Conservation (phyloP, 92 coral and sea anemone species). For the Heliopora coerulea region DNA sequence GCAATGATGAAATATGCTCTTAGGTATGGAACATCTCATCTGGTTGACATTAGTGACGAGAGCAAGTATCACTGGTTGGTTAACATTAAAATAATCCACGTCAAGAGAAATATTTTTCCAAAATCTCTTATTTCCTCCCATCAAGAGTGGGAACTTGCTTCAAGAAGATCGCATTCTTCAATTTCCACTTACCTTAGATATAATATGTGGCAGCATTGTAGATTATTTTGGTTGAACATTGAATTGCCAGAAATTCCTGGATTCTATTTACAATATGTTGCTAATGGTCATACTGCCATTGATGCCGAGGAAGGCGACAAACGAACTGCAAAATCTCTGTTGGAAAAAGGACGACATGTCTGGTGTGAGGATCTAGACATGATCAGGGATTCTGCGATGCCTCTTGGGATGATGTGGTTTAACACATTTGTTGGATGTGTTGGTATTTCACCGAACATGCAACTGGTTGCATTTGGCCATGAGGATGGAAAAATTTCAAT, state of each 20-base stretch:
- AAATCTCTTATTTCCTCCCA: neutral
- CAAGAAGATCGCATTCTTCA: neutral
- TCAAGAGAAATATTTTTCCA: neutral
- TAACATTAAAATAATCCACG: conserved; percentile 21
- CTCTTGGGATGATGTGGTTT: neutral
- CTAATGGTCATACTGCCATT: neutral
- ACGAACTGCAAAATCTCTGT: neutral
- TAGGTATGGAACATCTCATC: conserved; percentile 25
- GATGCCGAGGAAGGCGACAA: neutral
- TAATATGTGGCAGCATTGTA: neutral
- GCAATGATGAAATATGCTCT: conserved; percentile 8
- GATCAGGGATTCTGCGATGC: no score
- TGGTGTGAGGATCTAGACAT: conserved; percentile 3
- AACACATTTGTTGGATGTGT: neutral
- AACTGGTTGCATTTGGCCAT: conserved; percentile 3
- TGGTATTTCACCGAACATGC: neutral
- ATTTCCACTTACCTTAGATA: neutral
- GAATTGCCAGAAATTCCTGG: no score
- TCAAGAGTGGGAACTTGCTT: neutral
- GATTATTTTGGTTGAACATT: neutral
- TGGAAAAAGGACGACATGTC: neutral
- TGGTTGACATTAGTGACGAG: conserved; percentile 5
- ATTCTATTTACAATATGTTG: neutral
- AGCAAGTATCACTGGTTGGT: neutral
- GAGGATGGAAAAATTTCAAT: neutral